A percentile compares a stretch with the other conserved stretches of the same genome.
These are phyloP conservation scores for Leptothorax acervorum DNA, from an alignment of 2,888 invertebrate species.

Conservation along the genomic window DNA sequence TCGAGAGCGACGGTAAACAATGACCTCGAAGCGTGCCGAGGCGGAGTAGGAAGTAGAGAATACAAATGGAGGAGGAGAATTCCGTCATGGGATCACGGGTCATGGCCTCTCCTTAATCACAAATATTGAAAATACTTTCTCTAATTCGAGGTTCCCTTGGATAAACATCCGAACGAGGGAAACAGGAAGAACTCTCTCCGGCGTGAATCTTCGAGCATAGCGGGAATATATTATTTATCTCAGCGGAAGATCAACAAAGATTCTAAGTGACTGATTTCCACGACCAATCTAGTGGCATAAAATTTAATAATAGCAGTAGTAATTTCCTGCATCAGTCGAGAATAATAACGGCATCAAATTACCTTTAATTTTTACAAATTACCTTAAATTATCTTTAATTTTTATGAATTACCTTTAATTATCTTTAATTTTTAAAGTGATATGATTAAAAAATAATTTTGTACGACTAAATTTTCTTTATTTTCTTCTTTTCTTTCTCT, in stretches of 20 bases:
- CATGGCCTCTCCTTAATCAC: constrained; percentile 31
- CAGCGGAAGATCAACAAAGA: background rate
- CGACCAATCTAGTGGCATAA: background rate
- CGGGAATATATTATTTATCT: constrained; percentile 20
- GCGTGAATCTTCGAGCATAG: background rate
- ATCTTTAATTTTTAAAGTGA: background rate
- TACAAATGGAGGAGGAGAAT: background rate
- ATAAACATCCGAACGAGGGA: background rate
- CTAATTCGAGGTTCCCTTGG: constrained; percentile 14
- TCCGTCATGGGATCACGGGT: background rate
- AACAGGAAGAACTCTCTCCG: constrained; percentile 21
- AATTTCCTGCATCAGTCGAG: background rate
- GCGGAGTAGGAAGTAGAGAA: constrained; percentile 21
- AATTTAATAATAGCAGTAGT: background rate
- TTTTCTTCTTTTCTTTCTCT: background rate
- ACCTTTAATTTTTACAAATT: background rate
- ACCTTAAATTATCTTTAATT: background rate
- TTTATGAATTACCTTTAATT: background rate
- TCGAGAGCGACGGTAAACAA: constrained; percentile 9
- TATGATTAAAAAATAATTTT: background rate
- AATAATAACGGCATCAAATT: constrained; percentile 15
- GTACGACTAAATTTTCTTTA: background rate
- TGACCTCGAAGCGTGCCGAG: background rate
- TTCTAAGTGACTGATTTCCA: background rate
- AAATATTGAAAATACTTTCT: constrained; percentile 60